Evolutionary conservation across 2,113 vertebrate genomes (phyloP).

Genomic region (Scatophagus argus): DNA sequence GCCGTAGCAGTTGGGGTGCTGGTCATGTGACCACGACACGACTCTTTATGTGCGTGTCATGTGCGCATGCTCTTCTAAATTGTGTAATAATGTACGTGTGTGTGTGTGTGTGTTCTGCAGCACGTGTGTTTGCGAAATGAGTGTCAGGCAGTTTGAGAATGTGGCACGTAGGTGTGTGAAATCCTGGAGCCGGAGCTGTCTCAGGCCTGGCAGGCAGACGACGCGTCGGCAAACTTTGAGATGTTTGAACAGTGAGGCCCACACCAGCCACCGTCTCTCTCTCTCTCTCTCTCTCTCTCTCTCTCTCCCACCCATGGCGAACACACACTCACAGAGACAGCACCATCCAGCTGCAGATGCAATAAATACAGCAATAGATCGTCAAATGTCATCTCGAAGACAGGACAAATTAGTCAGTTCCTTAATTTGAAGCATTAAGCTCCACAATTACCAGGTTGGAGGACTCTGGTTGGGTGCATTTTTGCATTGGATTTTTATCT

Average conservation of each 20-base stretch:
- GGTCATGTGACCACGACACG: conserved; percentile 15
- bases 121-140: conserved; percentile 45
- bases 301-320: conserved; percentile 2
- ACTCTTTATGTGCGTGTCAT: background rate
- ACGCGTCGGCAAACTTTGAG: conserved; percentile 73
- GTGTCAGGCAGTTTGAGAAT: conserved; percentile 83
- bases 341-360: conserved; percentile 69
- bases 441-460: background rate
- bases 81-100: conserved; percentile 14
- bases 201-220: conserved; percentile 71
- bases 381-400: background rate
- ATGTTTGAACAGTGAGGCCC: conserved; percentile 82
- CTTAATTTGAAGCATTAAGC: background rate
- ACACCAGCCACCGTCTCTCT: conserved; percentile 44
- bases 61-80: background rate
- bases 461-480: background rate
- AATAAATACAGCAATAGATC: conserved; percentile 8
- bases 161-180: conserved; percentile 81
- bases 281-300: conserved; percentile 36
- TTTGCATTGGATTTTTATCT: background rate
- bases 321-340: conserved; percentile 63
- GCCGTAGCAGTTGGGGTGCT: conserved; percentile 4
- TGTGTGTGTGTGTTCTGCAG: conserved; percentile 20
- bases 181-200: conserved; percentile 71
- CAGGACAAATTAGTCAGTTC: background rate